Evolutionary conservation across 2,888 invertebrate species (phyloP), one percentile per base, ranked within the genome.

Genomic region (Dasysyrphus albostriatus): DNA sequence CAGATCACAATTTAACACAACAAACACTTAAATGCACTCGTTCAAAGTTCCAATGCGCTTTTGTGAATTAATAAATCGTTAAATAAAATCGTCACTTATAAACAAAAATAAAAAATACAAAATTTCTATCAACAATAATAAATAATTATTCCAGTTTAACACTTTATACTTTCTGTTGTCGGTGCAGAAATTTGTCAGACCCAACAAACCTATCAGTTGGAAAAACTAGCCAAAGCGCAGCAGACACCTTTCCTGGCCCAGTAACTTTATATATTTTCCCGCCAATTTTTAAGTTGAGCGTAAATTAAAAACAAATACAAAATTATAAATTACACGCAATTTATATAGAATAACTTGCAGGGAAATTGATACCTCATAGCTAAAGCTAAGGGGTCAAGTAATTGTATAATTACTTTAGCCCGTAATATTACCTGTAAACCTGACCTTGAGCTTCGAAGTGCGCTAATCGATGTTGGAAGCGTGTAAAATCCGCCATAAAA

Each of bases 361-460:
- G 37, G 49, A 67, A 67, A 37, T 65, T 24, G 6, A 67, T 34
- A 9, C 44, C 58, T 9, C 44, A n/a, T n/a, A 49, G 73, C 37
- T 7, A 14, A 3, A 39, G 39, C 39, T 39, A 56, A 54, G 69
- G 44, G 81, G 81, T 85, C 84, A 85, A 73, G 56, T 73, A 81
- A 81, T 85, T 77, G 80, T 32, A 65, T 70, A 78, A 58, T 63
- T 44, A 72, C 65, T 69, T 24, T 63, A 34, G 58, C 34, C 56
- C 32, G 9, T 37, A 69, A 54, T 54, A 72, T 44, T 44, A 49
- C 67, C 76, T 69, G 58, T 32, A 61, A 72, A 39, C 34, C 34
- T 9, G 47, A 24, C 16, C 67, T 67, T 56, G 65, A 12, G 65
- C 51, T 58, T 70, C 61, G 16, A 42, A 54, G 70, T 12, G 61